phyloP scores from a whole-genome alignment of 2,888 invertebrate genomes.

The Dione vanillae region DNA sequence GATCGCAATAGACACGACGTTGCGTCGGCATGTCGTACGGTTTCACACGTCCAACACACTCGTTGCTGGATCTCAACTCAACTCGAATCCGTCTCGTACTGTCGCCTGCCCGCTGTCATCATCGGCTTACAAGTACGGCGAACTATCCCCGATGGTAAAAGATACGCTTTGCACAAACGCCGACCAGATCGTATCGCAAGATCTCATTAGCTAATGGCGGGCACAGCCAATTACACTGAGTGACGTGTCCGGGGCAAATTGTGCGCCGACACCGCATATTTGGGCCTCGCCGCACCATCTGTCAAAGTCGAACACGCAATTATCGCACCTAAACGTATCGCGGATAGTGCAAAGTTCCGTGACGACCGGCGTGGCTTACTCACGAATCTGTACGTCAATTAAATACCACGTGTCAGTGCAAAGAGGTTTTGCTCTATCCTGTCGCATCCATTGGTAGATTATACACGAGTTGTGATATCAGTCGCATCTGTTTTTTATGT shows the following conservation, averaged over 20 bases:
- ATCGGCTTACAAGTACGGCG: constrained; percentile 25
- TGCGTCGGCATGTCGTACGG: constrained; percentile 46
- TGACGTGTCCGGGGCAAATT: constrained; percentile 80
- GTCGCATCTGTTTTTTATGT: constrained; percentile 37
- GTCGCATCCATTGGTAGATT: constrained; percentile 42
- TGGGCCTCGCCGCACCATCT: constrained; percentile 33
- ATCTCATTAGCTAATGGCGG: constrained; percentile 70
- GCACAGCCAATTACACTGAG: constrained; percentile 76
- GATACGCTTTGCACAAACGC: constrained; percentile 50
- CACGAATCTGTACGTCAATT: constrained; percentile 44
- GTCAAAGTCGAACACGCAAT: constrained; percentile 27
- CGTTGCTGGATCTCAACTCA: constrained; percentile 47
- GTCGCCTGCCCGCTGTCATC: constrained; percentile 50
- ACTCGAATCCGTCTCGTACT: constrained; percentile 45
- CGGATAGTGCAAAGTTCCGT: constrained; percentile 31
- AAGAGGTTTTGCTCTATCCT: constrained; percentile 38
- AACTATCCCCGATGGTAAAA: constrained; percentile 27
- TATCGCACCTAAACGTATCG: constrained; percentile 26
- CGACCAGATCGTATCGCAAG: constrained; percentile 53
- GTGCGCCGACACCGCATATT: constrained; percentile 46
- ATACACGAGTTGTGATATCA: constrained; percentile 38
- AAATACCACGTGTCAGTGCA: constrained; percentile 41
- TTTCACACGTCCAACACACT: constrained; percentile 50
- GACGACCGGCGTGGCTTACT: constrained; percentile 25
- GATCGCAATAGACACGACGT: constrained; percentile 40